Evolutionary conservation across 2,113 vertebrate genomes (phyloP), one percentile per base, ranked within the genome.

Genomic region (Candoia aspera): DNA sequence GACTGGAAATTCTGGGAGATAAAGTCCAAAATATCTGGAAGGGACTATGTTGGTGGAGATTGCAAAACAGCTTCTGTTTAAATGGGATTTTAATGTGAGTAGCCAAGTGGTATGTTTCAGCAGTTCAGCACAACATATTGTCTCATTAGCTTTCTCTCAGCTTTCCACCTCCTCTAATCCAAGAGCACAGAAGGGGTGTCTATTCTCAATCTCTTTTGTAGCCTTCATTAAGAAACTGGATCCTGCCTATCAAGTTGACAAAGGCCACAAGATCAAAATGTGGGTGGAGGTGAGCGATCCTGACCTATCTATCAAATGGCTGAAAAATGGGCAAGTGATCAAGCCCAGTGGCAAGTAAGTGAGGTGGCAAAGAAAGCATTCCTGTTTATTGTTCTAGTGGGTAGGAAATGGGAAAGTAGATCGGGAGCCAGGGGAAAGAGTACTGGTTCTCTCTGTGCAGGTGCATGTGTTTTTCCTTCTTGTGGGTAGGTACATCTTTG

Each of bases 301-400:
- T 1, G 92, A 98, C 59, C 95, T 96, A 10, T 92, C 92, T 3
- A 92, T 99, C 93, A 98, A 98, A 95, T 99, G 99, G 99, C 96
- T 98, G 91, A 99, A 98, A 96, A 99, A 99, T 0, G 98, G 98
- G 87, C 97, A 98, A 94, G 98, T 98, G 93, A 98, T 99, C 95
- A 98, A 98, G 93, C 98, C 98, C 0, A 98, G 98, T 6, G 97
- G 97, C 96, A 99, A 99, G 99, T 99, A 96, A 1, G 96, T 4
- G 33, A 42, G 55, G 46, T 90, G 68, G 11, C 10, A 13, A 86
- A 13, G 46, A 17, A 13, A 85, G 46, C 12, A 8, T 0, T 2
- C 46, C 0, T 15, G 42, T 42, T 10, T 37, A 33, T 49, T 53
- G 59, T 90, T 54, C n/a, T 5, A 11, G 46, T 5, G 5, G 60